These are phyloP conservation scores for Pachliopta kotzebuea DNA, from an alignment of 2,888 invertebrate genomes.

Conservation along the genomic window DNA sequence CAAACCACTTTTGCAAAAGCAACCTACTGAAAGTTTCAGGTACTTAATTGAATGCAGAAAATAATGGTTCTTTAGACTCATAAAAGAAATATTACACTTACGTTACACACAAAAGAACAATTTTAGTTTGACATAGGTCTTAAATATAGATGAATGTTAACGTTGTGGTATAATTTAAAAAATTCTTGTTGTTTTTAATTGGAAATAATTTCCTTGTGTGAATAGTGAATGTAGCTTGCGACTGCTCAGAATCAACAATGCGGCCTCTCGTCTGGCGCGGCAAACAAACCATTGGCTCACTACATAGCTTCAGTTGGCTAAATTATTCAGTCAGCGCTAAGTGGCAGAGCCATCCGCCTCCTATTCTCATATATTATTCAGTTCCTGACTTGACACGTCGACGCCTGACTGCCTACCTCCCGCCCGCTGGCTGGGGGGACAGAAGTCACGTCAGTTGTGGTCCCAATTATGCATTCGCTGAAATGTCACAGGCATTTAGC, in stretches of 20 bases:
- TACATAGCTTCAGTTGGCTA: conserved; percentile 52
- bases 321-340: conserved; percentile 72
- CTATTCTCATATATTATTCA: conserved; percentile 74
- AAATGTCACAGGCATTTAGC: conserved; percentile 73
- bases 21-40: not conserved
- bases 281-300: conserved; percentile 45
- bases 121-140: too few relatives aligned
- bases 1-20: conserved; percentile 2
- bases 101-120: too few relatives aligned
- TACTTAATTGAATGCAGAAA: not conserved
- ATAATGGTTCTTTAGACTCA: not conserved
- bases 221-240: not conserved
- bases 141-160: too few relatives aligned
- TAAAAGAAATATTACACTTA: too few relatives aligned
- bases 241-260: not conserved
- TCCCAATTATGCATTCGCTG: conserved; percentile 75
- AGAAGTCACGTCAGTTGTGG: conserved; percentile 63
- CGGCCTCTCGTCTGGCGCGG: not conserved
- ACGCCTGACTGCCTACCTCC: conserved; percentile 53
- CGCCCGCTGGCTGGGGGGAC: conserved; percentile 33
- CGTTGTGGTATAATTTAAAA: too few relatives aligned
- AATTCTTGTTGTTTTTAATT: too few relatives aligned
- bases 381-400: conserved; percentile 74
- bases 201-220: not conserved
- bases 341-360: conserved; percentile 73